Percentiles rank a stretch among this genome's conserved stretches.
Evolutionary conservation across 2,797 vertebrate genomes (phyloP).

Genomic region (Huso huso): DNA sequence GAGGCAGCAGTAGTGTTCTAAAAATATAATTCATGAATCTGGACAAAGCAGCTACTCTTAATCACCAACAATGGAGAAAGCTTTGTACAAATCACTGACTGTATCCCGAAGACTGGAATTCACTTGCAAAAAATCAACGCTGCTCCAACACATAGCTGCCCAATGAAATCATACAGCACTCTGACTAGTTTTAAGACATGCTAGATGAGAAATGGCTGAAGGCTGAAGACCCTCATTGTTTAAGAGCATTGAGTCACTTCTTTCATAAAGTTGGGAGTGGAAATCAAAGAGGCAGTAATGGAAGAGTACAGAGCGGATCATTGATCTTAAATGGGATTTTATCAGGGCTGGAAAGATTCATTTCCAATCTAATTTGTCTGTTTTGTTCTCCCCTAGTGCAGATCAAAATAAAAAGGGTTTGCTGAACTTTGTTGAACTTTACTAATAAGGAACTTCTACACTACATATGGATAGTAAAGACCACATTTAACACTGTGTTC

Average conservation of each 20-base stretch:
- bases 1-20: constrained; percentile 28
- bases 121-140: not conserved
- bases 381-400: not conserved
- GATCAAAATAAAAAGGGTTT: not conserved
- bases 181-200: constrained; percentile 37
- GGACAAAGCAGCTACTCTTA: constrained; percentile 51
- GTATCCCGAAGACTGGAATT: constrained; percentile 25
- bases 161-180: constrained; percentile 58
- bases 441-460: too few relatives aligned
- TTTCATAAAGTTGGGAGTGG: constrained; percentile 36
- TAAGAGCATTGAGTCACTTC: constrained; percentile 50
- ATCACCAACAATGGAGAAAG: constrained; percentile 26
- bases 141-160: constrained; percentile 45
- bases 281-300: constrained; percentile 31
- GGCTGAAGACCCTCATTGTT: constrained; percentile 56
- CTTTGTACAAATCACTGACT: constrained; percentile 27
- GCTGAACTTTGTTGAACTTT: not conserved
- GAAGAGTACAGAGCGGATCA: not conserved
- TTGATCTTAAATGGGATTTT: constrained; percentile 6
- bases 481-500: too few relatives aligned
- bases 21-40: constrained; percentile 33
- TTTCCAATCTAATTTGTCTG: constrained; percentile 5
- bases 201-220: constrained; percentile 47
- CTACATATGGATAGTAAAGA: too few relatives aligned
- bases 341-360: constrained; percentile 4